Base-by-base conservation (phyloP, 2,113 vertebrate genomes). In the Oreotragus oreotragus region DNA sequence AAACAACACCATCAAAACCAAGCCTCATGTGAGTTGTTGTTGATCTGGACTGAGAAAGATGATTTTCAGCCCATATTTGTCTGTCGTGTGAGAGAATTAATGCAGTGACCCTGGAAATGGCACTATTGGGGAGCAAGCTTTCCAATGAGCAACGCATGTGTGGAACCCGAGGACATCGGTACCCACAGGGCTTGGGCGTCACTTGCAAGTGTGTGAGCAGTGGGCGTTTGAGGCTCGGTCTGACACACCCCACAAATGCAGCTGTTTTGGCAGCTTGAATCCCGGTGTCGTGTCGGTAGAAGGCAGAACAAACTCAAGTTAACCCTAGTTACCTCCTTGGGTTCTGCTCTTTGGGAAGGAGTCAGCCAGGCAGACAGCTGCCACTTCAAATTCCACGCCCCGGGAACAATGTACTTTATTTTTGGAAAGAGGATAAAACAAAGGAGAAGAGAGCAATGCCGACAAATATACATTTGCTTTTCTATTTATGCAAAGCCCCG, bases 361-460 rank as follows among this genome's bases (percentile, higher is more conserved):
- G 95, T 97, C 96, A 97, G 96, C 30, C 93, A 96, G 97, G 97
- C 97, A 98, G 90, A 93, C 97, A 98, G 98, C 98, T 98, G 98
- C 96, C 93, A 92, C 91, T 91, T 94, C 92, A 90, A 95, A 98
- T 98, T 97, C 98, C 97, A 94, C 94, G 95, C 95, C 96, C 86
- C 21, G 77, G 92, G 97, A 97, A 98, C 97, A 98, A 98, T 97
- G 95, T 51, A 58, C 85, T 97, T 98, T 98, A 98, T 98, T 98
- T 98, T 97, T 97, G 97, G 98, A 98, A 98, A 96, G 97, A 90
- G 90, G 83, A 88, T 49, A 86, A 96, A 95, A 97, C 92, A 97
- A 98, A 97, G 94, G 95, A 94, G 85, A 84, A 45, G 45, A 94
- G 86, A 95, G 88, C 81, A 64, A 84, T 86, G 96, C 97, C 28